Conservation (phyloP, 2,888 invertebrate genomes). For the Eupsilia transversa region DNA sequence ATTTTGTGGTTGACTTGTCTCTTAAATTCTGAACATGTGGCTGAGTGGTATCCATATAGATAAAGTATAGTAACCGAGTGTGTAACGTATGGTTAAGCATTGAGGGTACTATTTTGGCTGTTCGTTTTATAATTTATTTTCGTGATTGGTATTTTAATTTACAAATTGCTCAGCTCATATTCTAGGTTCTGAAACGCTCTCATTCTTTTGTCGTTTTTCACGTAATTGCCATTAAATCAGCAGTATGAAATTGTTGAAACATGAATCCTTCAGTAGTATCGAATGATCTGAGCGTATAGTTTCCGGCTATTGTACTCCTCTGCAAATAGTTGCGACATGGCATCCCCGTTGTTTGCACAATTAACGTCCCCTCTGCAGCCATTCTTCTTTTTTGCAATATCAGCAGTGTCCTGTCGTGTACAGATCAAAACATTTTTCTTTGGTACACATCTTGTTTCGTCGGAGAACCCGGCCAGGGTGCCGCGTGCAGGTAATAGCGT, state of each 20-base stretch:
- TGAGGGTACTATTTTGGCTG: constrained; percentile 23
- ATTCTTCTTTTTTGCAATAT: constrained; percentile 70
- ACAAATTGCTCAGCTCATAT: constrained; percentile 29
- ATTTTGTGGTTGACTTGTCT: constrained; percentile 76
- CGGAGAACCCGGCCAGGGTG: constrained; percentile 21
- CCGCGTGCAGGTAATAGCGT: constrained; percentile 58
- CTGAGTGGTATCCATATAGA: constrained; percentile 28
- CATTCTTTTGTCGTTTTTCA: constrained; percentile 13
- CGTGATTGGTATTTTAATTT: constrained; percentile 27
- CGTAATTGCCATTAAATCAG: constrained; percentile 21
- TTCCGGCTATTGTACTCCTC: constrained; percentile 53
- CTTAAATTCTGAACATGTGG: constrained; percentile 76
- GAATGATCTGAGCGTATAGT: constrained; percentile 27
- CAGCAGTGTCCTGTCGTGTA: constrained; percentile 71
- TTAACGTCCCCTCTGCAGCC: constrained; percentile 71
- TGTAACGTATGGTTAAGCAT: constrained; percentile 11
- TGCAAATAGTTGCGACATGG: constrained; percentile 63
- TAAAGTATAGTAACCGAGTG: constrained; percentile 20
- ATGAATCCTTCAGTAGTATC: not conserved
- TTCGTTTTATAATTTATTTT: constrained; percentile 20
- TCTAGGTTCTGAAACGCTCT: constrained; percentile 10
- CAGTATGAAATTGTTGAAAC: constrained; percentile 1
- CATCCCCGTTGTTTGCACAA: constrained; percentile 74
- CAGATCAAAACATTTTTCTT: constrained; percentile 70
- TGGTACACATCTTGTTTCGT: constrained; percentile 43